These are phyloP conservation scores for Geococcyx californianus DNA, from an alignment of 2,113 vertebrate species.

Conservation along the genomic window DNA sequence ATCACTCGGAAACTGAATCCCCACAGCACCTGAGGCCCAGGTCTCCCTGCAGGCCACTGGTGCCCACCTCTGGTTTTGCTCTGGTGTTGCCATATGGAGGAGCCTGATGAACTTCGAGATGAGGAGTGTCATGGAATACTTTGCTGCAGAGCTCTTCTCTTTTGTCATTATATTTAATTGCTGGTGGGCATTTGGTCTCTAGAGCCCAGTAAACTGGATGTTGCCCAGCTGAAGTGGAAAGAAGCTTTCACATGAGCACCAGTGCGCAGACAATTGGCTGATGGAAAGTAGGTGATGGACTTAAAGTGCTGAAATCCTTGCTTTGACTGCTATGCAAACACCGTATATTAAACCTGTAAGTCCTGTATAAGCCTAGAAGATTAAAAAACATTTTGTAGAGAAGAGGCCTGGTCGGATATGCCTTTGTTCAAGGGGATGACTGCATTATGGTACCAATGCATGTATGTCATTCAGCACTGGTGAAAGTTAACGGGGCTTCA, in stretches of 20 bases:
- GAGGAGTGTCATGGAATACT: neutral
- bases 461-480: neutral
- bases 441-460: neutral
- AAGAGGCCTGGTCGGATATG: neutral
- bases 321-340: slow-evolving; percentile 23
- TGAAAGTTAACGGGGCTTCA: slow-evolving; percentile 6
- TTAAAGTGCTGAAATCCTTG: neutral
- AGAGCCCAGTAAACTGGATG: neutral
- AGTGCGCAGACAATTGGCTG: neutral
- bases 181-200: neutral
- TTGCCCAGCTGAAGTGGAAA: neutral
- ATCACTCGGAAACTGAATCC: neutral
- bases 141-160: neutral
- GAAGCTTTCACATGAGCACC: neutral
- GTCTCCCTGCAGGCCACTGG: rapidly evolving
- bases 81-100: neutral
- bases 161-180: neutral
- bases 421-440: neutral
- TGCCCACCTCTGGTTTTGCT: neutral
- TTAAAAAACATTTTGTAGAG: slow-evolving; percentile 20
- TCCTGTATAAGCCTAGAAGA: slow-evolving; percentile 2
- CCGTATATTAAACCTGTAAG: neutral
- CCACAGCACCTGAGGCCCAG: neutral
- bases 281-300: neutral
- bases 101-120: neutral